phyloP scores from a whole-genome alignment of 1,140 invertebrate species.

The Drosophila paulistorum region DNA sequence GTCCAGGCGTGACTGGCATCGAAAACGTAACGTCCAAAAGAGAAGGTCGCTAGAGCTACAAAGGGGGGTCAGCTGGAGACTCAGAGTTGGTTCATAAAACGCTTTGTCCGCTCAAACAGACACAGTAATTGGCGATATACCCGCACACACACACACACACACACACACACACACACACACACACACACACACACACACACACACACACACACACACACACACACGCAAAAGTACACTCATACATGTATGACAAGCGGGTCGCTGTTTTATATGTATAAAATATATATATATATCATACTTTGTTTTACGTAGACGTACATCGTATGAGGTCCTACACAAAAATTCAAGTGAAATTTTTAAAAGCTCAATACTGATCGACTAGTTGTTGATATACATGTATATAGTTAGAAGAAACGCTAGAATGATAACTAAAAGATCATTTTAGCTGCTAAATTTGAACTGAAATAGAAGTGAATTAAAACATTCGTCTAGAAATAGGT shows the following conservation, averaged over 20 bases:
- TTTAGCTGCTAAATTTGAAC: no score
- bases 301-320: slow-evolving; percentile 36
- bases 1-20: slow-evolving; percentile 74
- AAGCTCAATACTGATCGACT: neutral
- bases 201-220: slow-evolving; percentile 16
- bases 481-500: no score
- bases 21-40: slow-evolving; percentile 43
- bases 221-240: slow-evolving; percentile 17
- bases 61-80: neutral
- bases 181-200: slow-evolving; percentile 28
- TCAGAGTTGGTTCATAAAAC: slow-evolving; percentile 75
- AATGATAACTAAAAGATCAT: no score
- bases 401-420: neutral
- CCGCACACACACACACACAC: slow-evolving; percentile 13
- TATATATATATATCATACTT: slow-evolving; percentile 37
- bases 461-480: no score
- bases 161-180: slow-evolving; percentile 20
- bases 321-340: slow-evolving; percentile 5
- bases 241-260: slow-evolving; percentile 23
- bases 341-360: neutral
- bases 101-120: slow-evolving; percentile 80
- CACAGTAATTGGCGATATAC: slow-evolving; percentile 78
- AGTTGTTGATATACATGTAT: neutral
- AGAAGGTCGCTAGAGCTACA: no score
- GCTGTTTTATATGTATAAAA: neutral